phyloP scores from a whole-genome alignment of 1,140 invertebrate genomes.

The Tetraneura akinire region DNA sequence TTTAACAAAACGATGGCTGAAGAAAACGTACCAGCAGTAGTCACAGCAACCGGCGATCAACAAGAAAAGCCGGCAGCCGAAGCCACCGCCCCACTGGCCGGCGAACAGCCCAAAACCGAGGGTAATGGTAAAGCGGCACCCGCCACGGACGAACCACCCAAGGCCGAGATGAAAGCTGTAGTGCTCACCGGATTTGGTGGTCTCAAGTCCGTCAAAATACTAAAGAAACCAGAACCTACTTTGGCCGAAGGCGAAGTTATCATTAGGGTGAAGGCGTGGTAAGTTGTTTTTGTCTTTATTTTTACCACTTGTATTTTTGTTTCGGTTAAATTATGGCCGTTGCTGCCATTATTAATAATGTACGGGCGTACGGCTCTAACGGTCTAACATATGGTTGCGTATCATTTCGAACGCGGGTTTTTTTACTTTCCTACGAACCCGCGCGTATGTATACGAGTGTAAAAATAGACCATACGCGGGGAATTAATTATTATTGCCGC shows the following conservation, averaged over 20 bases:
- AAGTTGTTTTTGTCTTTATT: constrained; percentile 59
- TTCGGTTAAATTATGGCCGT: not conserved
- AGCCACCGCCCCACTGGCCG: constrained; percentile 12
- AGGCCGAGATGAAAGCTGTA: constrained; percentile 80
- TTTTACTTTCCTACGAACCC: too few species aligned
- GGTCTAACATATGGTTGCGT: constrained; percentile 42
- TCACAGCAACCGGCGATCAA: constrained; percentile 44
- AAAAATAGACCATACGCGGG: not conserved
- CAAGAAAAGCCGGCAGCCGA: constrained; percentile 59
- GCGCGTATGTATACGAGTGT: not conserved
- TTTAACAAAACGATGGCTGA: constrained; percentile 31
- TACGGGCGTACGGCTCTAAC: too few species aligned
- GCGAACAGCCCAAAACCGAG: constrained; percentile 59
- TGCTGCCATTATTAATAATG: too few species aligned
- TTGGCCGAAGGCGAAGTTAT: constrained; percentile 77
- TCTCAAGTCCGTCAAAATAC: constrained; percentile 78
- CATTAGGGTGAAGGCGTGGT: constrained; percentile 84
- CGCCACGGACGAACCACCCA: constrained; percentile 62
- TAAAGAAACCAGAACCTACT: constrained; percentile 76
- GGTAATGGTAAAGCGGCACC: constrained; percentile 62
- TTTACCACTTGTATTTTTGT: not conserved
- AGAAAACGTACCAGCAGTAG: constrained; percentile 16
- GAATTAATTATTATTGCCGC: not conserved
- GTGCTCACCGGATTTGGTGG: constrained; percentile 82
- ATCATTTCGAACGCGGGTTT: not conserved